These are phyloP conservation scores for Sardinella longiceps DNA, from an alignment of 2,797 vertebrate genomes.

Conservation along the genomic window DNA sequence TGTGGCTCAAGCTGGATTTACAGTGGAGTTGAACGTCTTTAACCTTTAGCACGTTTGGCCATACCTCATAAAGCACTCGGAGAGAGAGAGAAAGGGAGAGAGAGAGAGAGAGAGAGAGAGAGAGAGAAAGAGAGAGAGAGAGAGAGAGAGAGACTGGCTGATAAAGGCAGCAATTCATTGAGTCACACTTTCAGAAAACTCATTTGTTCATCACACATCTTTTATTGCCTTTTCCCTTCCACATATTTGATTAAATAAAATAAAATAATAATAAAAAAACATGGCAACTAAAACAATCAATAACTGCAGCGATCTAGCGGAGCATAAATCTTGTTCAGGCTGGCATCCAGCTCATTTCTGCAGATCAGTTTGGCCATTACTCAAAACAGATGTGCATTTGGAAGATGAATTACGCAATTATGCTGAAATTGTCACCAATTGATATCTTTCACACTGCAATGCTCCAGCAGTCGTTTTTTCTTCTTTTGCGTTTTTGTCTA, in stretches of 20 bases:
- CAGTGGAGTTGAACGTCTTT: constrained; percentile 61
- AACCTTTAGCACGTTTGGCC: constrained; percentile 63
- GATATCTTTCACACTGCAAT: constrained; percentile 62
- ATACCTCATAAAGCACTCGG: too few species aligned
- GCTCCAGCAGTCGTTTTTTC: constrained; percentile 39
- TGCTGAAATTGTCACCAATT: constrained; percentile 74
- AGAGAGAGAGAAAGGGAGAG: neutral
- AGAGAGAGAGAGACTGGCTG: constrained; percentile 3
- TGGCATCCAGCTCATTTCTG: constrained; percentile 67
- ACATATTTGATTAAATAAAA: constrained; percentile 65
- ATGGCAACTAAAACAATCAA: constrained; percentile 71
- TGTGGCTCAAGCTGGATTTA: constrained; percentile 72
- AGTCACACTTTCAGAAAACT: neutral
- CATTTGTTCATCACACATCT: constrained; percentile 52
- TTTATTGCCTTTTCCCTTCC: constrained; percentile 58
- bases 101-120: constrained; percentile 5
- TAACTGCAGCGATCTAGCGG: constrained; percentile 58
- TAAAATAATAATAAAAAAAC: constrained; percentile 63
- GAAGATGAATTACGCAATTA: constrained; percentile 76
- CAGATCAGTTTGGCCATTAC: constrained; percentile 77
- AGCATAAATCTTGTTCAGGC: constrained; percentile 70
- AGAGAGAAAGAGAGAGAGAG: constrained; percentile 26
- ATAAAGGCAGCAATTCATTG: neutral
- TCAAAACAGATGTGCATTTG: constrained; percentile 73
- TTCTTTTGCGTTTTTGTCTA: constrained; percentile 21